Evolutionary conservation across 2,888 invertebrate species (phyloP), one percentile per base, ranked within the genome.

Genomic region (Nomada fabriciana): DNA sequence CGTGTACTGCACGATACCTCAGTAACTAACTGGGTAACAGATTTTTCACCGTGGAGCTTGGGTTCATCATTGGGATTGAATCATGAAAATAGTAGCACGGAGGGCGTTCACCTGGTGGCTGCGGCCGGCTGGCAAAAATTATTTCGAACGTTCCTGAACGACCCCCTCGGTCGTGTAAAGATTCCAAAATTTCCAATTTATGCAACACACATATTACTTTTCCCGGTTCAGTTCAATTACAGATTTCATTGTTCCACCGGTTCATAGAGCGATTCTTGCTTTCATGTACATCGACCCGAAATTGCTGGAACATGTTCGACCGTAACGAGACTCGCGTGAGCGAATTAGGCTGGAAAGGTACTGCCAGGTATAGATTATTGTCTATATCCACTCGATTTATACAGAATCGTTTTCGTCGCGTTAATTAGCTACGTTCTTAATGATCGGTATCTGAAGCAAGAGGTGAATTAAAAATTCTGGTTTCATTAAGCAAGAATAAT

Each of bases 291-390:
- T 42, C 36, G 59, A 47, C 15, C 52, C 59, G 61, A 74, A 81
- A 78, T 74, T 61, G 69, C 65, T 36, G 67, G 53, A 70, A 69
- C 69, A 71, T 47, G 61, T 52, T 71, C 55, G 74, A 71, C 57
- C 60, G 80, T 89, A 89, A 89, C 87, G 86, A 90, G 88, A 90
- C 90, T 89, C 87, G 78, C 80, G 78, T 86, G 87, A 78, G 87
- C 88, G 89, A 90, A 90, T 90, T 90, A 75, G 86, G 86, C 83
- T 81, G 85, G 80, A 85, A 84, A 89, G 89, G 85, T 86, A 87
- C 82, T 79, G 77, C 80, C 71, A 72, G 71, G 72, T 86, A 82
- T 82, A 82, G 87, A 88, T 87, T 86, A 76, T 84, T 57, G 50
- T 29, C 79, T 47, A 65, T 50, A 36, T 69, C 53, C 43, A 59